Conservation (phyloP, 1,140 invertebrate genomes). For the Panagrolaimus sp. region DNA sequence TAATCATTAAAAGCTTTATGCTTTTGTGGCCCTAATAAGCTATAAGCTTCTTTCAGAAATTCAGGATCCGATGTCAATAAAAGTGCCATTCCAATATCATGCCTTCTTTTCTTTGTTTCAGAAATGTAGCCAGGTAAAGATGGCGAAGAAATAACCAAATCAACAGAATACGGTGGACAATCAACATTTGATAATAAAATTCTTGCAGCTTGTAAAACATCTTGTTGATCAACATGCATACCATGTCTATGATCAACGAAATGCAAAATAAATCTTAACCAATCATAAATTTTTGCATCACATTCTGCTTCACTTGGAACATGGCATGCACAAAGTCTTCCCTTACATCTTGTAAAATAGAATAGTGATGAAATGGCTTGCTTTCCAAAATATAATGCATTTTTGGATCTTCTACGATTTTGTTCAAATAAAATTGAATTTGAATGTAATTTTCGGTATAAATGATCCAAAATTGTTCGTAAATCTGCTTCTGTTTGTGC, state of each 20-base stretch:
- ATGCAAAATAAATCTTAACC: slow-evolving; percentile 9
- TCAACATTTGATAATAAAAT: slow-evolving; percentile 6
- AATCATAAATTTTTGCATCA: slow-evolving; percentile 1
- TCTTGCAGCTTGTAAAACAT: slow-evolving; percentile 11
- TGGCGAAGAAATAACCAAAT: slow-evolving; percentile 9
- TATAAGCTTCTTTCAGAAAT: slow-evolving; percentile 2
- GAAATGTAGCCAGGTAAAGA: slow-evolving; percentile 2
- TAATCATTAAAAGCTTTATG: slow-evolving; percentile 9
- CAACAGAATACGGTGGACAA: slow-evolving; percentile 8
- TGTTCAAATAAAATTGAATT: neutral
- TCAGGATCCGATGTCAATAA: slow-evolving; percentile 1
- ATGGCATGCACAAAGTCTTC: neutral
- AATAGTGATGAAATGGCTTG: slow-evolving; percentile 12
- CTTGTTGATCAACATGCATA: slow-evolving; percentile 10
- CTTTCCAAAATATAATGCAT: slow-evolving; percentile 5
- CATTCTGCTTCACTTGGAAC: neutral
- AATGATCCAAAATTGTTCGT: slow-evolving; percentile 4
- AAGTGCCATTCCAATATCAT: slow-evolving; percentile 13
- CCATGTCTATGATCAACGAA: neutral
- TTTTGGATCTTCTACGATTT: slow-evolving; percentile 11
- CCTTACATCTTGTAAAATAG: slow-evolving; percentile 14
- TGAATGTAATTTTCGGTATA: slow-evolving; percentile 9
- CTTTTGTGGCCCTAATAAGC: neutral
- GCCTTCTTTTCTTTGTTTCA: slow-evolving; percentile 3
- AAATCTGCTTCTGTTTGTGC: slow-evolving; percentile 10